Base-by-base conservation (phyloP, 1,140 invertebrate species). In the Eufriesea mexicana region DNA sequence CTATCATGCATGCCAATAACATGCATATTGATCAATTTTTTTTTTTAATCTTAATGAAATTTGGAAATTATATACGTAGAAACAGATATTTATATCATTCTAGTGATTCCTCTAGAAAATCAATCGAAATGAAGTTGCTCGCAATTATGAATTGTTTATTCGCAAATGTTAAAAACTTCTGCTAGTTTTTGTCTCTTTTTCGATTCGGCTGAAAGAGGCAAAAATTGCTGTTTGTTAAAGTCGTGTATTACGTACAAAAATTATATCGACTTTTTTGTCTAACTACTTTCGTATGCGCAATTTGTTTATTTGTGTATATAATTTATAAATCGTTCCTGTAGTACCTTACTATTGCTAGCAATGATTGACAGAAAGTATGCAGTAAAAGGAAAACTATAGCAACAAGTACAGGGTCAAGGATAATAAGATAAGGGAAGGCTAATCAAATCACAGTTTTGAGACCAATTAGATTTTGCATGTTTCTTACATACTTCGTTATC, bases 351-450 rank as follows among this genome's bases (percentile, higher is more conserved):
- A 74, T 80, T 35, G 35, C 54, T 84, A 74, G 62, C 72, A 82
- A 67, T 45, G 73, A 82, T 57, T 62, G 72, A 74, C 59, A 45
- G 25, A 67, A 75, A 57, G 16, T 81, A 75, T 14, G 61, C 79
- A 82, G 49, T 57, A 76, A 66, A 82, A 67, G 55, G 20, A 47
- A 82, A 76, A 76, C 79, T 82, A 82, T 82, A 51, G 51, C 49
- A 82, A 82, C 59, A 72, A 86, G 71, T 70, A 85, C 84, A 81
- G 59, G 59, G 78, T 86, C 85, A 86, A 70, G 72, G 78, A 86
- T 86, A 81, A 86, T 72, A 73, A 81, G 68, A 70, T 85, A 86
- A 82, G 66, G 51, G 6, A 74, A 81, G 47, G 84, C 28, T 68
- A 79, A 64, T 76, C 61, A 76, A 76, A 76, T 42, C 20, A 23